Conservation (phyloP, 2,113 vertebrate species). For the Oreocharis arfaki region DNA sequence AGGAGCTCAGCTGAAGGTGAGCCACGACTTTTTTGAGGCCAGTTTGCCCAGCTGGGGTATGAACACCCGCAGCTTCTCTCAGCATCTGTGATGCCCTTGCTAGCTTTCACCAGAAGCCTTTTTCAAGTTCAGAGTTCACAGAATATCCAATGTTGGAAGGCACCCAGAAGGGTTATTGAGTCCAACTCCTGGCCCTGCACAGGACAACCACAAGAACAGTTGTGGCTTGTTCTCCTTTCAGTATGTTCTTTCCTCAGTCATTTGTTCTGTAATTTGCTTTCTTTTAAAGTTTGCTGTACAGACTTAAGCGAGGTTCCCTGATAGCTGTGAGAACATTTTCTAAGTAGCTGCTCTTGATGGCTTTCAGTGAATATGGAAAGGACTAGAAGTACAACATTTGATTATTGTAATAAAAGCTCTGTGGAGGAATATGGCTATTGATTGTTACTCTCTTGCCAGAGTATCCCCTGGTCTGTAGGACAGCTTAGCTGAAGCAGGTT, state of each 20-base stretch:
- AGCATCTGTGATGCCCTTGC: background rate
- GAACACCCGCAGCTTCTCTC: background rate
- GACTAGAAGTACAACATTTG: background rate
- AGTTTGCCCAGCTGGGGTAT: accelerated
- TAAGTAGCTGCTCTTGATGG: background rate
- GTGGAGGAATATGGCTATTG: background rate
- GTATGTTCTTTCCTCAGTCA: background rate
- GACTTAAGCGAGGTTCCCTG: background rate
- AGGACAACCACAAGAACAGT: background rate
- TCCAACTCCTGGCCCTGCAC: background rate
- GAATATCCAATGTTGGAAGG: background rate
- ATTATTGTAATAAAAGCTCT: background rate
- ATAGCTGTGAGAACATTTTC: background rate
- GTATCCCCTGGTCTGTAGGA: background rate
- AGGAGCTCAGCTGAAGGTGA: background rate
- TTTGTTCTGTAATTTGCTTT: background rate
- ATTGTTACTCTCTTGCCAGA: background rate
- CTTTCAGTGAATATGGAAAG: background rate
- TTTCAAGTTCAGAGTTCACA: background rate
- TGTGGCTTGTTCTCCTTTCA: background rate
- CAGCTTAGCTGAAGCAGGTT: background rate
- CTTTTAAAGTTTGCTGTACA: background rate
- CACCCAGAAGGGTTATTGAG: background rate
- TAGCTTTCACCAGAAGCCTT: background rate
- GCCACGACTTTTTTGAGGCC: accelerated